Conservation (phyloP, 2,797 vertebrate species). For the Micromesistius poutassou region DNA sequence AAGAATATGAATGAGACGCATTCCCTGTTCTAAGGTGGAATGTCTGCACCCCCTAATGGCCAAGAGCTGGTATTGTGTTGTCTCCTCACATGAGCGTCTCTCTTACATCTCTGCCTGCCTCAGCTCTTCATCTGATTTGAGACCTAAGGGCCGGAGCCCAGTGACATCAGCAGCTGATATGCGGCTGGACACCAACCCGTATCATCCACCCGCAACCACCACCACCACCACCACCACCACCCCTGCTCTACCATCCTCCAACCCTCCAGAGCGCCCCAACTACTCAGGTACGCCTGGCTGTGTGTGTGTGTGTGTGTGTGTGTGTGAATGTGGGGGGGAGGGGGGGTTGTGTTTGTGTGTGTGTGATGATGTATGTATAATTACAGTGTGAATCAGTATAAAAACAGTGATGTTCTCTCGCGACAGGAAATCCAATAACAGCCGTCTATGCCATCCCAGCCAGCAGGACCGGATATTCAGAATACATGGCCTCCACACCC, state of each 20-base stretch:
- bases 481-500: conserved; percentile 90
- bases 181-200: conserved; percentile 79
- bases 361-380: background rate
- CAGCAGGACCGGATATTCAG: conserved; percentile 84
- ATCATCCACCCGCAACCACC: conserved; percentile 73
- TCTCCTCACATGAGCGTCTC: conserved; percentile 11
- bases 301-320: background rate
- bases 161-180: conserved; percentile 81
- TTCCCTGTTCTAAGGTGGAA: conserved; percentile 15
- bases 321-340: background rate
- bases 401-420: conserved; percentile 12
- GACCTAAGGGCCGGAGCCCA: conserved; percentile 83
- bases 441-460: conserved; percentile 96
- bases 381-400: background rate
- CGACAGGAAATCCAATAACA: conserved; percentile 90
- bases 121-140: conserved; percentile 93
- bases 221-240: background rate
- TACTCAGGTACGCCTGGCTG: conserved; percentile 85
- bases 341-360: background rate
- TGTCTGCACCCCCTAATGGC: conserved; percentile 57
- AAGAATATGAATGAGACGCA: conserved; percentile 57
- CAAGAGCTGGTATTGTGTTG: conserved; percentile 20
- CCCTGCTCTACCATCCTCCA: conserved; percentile 78
- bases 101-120: conserved; percentile 34
- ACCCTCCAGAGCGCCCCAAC: conserved; percentile 81